Evolutionary conservation across 2,797 vertebrate species (phyloP).

Genomic region (Vireo griseus): DNA sequence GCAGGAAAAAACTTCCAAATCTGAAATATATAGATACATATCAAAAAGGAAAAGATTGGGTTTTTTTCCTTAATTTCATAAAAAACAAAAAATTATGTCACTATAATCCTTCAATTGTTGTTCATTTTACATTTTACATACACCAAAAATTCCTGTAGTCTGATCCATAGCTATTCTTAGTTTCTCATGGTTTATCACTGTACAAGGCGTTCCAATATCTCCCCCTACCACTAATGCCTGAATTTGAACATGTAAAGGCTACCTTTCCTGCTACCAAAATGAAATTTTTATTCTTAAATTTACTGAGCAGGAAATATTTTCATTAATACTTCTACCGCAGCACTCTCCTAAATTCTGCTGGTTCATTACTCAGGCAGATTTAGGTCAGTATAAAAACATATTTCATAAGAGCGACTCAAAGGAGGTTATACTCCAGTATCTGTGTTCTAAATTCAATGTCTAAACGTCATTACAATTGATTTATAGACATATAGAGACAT

Average conservation of each 20-base stretch:
- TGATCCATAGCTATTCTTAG: not conserved
- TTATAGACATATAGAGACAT: not conserved
- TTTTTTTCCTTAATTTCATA: not conserved
- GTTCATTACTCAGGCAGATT: not conserved
- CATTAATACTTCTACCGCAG: not conserved
- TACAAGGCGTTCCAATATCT: not conserved
- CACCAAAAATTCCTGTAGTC: not conserved
- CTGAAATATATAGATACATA: not conserved
- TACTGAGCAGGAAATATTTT: not conserved
- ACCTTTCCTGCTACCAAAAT: not conserved
- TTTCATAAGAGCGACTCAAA: not conserved
- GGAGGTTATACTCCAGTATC: not conserved
- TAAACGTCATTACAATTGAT: not conserved
- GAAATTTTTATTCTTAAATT: not conserved
- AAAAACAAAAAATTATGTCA: not conserved
- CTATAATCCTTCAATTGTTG: not conserved
- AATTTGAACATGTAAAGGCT: not conserved
- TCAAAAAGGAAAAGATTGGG: not conserved
- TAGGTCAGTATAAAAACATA: not conserved
- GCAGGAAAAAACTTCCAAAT: not conserved
- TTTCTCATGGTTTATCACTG: not conserved
- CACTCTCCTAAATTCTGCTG: not conserved
- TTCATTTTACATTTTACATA: not conserved
- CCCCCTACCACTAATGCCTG: not conserved
- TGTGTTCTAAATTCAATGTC: not conserved